Base-by-base conservation (phyloP, 2,113 vertebrate genomes). In the Centrocercus urophasianus region DNA sequence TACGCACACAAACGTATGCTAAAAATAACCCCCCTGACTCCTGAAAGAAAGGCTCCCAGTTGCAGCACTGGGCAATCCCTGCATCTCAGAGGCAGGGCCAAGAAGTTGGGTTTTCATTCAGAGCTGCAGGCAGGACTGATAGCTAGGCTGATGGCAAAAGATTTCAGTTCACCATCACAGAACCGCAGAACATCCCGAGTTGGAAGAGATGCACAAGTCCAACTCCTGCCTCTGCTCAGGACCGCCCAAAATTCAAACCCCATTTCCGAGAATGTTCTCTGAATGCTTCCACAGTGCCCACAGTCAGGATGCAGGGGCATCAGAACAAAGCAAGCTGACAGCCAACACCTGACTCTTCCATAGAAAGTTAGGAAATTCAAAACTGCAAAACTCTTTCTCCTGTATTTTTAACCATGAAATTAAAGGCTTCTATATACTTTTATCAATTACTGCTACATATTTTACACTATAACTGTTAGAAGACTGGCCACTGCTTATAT, bases 11-110 rank as follows among this genome's bases (percentile, higher is more conserved):
- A 10, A 17, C 36, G 30, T 24, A 73, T 47, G 13, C 42, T 75
- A 52, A 43, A 93, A 95, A 93, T 25, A 86, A 92, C 47, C 34
- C 32, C 17, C 56, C 64, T 89, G 54, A 38, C 56, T 85, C 67
- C 75, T 83, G 24, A 42, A 76, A 76, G 48, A 76, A 77, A n/a
- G 8, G 13, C 1, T 77, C 38, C 64, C 32, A 74, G 21, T 54
- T 0, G 2, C 43, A 65, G 30, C 0, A 0, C 40, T 24, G 6
- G 57, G 34, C 57, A 40, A 85, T 36, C 59, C 27, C 54, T 34
- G 25, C 21, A 61, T 52, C 36, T 32, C 56, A 20, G 12, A 42
- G 40, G 19, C 9, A 43, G 12, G 18, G 13, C 22, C 8, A 15
- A 82, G 32, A 80, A 36, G 22, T 11, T 45, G 8, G 25, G 25